A percentile compares a stretch with the other conserved stretches of the same genome.
phyloP scores from a whole-genome alignment of 2,797 vertebrate genomes.

The Ctenopoma multispine region DNA sequence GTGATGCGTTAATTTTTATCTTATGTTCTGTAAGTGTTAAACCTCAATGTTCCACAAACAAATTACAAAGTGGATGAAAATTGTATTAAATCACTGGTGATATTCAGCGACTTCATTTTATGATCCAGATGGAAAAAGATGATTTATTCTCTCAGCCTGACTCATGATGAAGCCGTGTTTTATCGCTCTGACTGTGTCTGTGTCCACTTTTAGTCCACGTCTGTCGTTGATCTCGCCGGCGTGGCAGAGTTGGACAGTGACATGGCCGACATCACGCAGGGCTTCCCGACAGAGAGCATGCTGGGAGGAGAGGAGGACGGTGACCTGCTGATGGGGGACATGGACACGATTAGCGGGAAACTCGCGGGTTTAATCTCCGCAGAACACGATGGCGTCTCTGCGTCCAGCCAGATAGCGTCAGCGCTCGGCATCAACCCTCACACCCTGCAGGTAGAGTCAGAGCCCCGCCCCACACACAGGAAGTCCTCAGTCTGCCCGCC shows the following conservation, averaged over 20 bases:
- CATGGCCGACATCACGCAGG: constrained; percentile 97
- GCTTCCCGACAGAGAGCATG: constrained; percentile 71
- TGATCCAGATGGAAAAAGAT: not conserved
- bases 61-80: not conserved
- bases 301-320: constrained; percentile 77
- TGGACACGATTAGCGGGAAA: constrained; percentile 37
- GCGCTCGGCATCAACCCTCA: constrained; percentile 94
- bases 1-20: no score
- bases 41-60: no score
- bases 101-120: not conserved
- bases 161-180: no score
- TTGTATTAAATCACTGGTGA: not conserved
- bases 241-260: constrained; percentile 93
- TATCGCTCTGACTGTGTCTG: not conserved
- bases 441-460: constrained; percentile 88
- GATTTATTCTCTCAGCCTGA: no score
- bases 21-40: no score
- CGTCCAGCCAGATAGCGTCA: constrained; percentile 89
- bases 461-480: not conserved
- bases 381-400: constrained; percentile 85
- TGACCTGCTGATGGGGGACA: not conserved
- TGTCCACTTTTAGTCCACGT: constrained; percentile 65
- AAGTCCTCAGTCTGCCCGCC: not conserved
- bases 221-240: constrained; percentile 82
- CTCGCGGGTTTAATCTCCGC: constrained; percentile 44